Percentiles rank a stretch among this genome's conserved stretches.
Evolutionary conservation across 2,797 vertebrate genomes (phyloP).

Genomic region (Propithecus deckenii): DNA sequence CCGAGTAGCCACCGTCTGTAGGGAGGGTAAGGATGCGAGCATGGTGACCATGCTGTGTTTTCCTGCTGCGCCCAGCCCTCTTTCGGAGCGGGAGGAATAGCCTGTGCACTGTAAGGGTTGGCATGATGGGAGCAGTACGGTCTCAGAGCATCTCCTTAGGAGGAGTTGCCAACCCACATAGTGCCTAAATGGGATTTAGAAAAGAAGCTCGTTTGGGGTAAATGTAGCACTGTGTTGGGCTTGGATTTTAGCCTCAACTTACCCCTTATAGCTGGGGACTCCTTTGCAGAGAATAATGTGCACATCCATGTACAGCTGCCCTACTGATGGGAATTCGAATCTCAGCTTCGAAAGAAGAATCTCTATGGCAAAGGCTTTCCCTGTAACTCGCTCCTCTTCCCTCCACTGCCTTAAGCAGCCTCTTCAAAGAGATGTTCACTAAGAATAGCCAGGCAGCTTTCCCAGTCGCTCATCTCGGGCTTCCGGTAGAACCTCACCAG

Average conservation of each 20-base stretch:
- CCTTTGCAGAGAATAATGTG: not conserved
- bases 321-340: not conserved
- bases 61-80: not conserved
- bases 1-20: not conserved
- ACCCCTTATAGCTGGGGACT: not conserved
- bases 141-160: not conserved
- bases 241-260: not conserved
- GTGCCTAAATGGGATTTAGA: not conserved
- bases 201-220: not conserved
- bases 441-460: not conserved
- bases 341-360: not conserved
- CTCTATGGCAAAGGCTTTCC: not conserved
- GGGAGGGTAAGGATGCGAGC: not conserved
- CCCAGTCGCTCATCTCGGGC: not conserved
- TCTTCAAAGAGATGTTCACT: not conserved
- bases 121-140: not conserved
- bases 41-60: fast-evolving
- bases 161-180: not conserved
- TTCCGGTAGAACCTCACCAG: not conserved
- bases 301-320: not conserved
- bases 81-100: not conserved
- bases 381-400: not conserved
- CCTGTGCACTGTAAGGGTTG: not conserved
- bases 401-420: not conserved
- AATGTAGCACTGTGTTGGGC: not conserved